Base-by-base conservation (phyloP, 2,888 invertebrate genomes). In the Frankliniella intonsa region DNA sequence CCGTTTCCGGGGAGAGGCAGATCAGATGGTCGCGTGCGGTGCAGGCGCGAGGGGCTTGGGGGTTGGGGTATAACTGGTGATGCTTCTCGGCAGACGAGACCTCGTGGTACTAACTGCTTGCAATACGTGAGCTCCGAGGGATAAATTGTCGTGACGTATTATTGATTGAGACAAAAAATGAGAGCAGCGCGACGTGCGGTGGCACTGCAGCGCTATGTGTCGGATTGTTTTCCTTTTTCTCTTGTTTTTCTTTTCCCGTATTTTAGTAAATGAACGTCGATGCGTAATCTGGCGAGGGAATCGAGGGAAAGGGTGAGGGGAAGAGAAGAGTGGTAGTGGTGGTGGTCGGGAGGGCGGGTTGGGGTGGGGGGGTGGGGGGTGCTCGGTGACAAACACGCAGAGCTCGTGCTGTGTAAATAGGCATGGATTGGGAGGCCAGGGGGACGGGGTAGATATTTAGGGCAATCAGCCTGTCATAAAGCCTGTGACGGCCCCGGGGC, bases 351-450 rank as follows among this genome's bases (percentile, higher is more conserved):
- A n/a, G n/a, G n/a, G n/a, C n/a, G n/a, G n/a, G n/a, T n/a, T n/a
- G n/a, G n/a, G n/a, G n/a, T n/a, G n/a, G n/a, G n/a, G n/a, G n/a
- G n/a, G n/a, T n/a, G n/a, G 69, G n/a, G 22, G 9, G 69, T 5
- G 69, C n/a, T n/a, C n/a, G 69, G 22, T 76, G 69, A 76, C 69
- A 76, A 76, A 25, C 69, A 76, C 10, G 69, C 69, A 25, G 25
- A 25, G 69, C 17, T 19, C 55, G 19, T 38, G 38, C 38, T 38
- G 38, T 38, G 38, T 38, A 38, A 38, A 38, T 38, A 38, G 38
- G 38, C 38, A 38, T 38, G 38, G 38, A 38, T 38, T 38, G 38
- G 38, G 38, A 38, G 38, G 5, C 38, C 38, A 19, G 17, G 5
- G 55, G 55, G 55, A 14, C 14, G 55, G 55, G 55, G 55, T 10